Percentiles rank a stretch among this genome's conserved stretches.
phyloP scores from a whole-genome alignment of 2,113 vertebrate species.

The Balaeniceps rex region DNA sequence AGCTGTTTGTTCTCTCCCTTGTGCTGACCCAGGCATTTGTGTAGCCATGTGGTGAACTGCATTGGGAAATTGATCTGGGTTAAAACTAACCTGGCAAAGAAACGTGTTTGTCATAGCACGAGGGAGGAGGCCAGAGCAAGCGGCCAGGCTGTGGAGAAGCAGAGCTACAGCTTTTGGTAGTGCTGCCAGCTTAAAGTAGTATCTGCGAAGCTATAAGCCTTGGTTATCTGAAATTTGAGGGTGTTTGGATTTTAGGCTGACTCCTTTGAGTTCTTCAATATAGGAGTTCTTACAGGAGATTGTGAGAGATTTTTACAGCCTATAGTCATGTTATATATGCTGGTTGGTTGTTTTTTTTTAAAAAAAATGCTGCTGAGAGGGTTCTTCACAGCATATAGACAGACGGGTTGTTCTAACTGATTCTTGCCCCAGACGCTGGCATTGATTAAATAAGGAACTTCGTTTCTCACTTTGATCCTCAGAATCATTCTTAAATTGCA shows the following conservation, averaged over 20 bases:
- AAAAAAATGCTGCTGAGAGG: not conserved
- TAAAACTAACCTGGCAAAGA: constrained; percentile 26
- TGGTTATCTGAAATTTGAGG: not conserved
- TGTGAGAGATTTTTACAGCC: not conserved
- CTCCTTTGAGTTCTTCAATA: not conserved
- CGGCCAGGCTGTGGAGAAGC: not conserved
- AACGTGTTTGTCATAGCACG: constrained; percentile 13
- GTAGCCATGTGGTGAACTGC: constrained; percentile 11
- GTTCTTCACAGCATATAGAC: not conserved
- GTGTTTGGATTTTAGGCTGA: not conserved
- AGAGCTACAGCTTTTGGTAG: not conserved
- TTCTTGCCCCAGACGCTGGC: not conserved
- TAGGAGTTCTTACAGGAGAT: not conserved
- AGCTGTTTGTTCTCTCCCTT: constrained; percentile 38
- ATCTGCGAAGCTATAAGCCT: accelerated
- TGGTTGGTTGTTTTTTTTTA: not conserved
- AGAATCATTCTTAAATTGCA: not conserved
- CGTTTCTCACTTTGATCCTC: not conserved
- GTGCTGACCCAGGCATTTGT: constrained; percentile 28
- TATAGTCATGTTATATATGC: not conserved
- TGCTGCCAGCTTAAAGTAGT: not conserved
- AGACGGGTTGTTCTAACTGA: not conserved
- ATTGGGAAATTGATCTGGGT: constrained; percentile 26
- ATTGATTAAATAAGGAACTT: not conserved
- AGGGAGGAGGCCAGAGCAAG: constrained; percentile 25